Evolutionary conservation across 2,797 vertebrate genomes (phyloP), one percentile per base, ranked within the genome.

Genomic region (Macroramphosus scolopax): DNA sequence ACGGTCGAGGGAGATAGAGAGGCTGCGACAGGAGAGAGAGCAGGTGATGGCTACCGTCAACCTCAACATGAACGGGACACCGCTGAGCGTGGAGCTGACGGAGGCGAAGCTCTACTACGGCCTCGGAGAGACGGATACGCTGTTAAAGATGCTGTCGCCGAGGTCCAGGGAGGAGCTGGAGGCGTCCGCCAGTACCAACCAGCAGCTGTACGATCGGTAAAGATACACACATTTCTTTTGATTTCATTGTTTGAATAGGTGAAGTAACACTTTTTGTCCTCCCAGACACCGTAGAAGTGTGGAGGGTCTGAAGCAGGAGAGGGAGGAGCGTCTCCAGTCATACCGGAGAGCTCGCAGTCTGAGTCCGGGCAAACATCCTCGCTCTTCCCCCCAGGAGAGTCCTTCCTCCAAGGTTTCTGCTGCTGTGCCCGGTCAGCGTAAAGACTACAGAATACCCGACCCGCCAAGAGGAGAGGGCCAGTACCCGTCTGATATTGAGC

Each of bases 51-150:
- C 92, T 1, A 87, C 88, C 0, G 60, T 98, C 39, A 88, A 75
- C 43, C 85, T 96, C 66, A 88, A 85, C 17, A 51, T 87, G 71
- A 93, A 89, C 17, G 70, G 84, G 17, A 91, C 88, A 6, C 91
- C 88, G 3, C 81, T 99, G 57, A 96, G 91, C 0, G 85, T 95
- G 63, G 94, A 98, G 53, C 90, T 98, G 65, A 81, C 90, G 0
- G 95, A 98, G 82, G 94, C 95, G 8, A 98, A 93, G 68, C 85
- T 98, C 28, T 92, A 92, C 64, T 94, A 90, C 0, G 86, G 94
- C 59, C 91, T 95, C 0, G 95, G 95, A 24, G 90, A 97, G 81
- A 93, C 93, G 0, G 95, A 97, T 0, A 90, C 93, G 0, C 64
- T 96, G 56, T 73, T 98, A 17, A 93, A 88, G 77, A 88, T 93